Base-by-base conservation (phyloP, 2,797 vertebrate species). In the Myotis vivesi region DNA sequence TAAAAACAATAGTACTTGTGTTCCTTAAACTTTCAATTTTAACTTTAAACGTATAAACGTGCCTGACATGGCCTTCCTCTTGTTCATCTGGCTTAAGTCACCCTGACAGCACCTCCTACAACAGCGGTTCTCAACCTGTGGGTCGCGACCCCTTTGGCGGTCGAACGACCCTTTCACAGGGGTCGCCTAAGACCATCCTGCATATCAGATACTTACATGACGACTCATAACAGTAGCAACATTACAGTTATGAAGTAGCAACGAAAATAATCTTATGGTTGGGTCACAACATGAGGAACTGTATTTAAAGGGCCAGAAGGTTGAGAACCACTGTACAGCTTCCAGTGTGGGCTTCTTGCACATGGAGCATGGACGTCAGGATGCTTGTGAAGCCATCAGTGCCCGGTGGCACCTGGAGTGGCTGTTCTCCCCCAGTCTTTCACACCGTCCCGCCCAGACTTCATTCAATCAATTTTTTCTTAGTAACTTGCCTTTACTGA, bases 1-100 rank as follows among this genome's bases (percentile, higher is more conserved):
- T 44, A 38, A 77, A 69, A 51, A 51, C 36, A 33, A 76, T 10
- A 71, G 10, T 30, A n/a, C 55, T 75, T 64, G 36, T 25, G 16
- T 66, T 73, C 41, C 38, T 76, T 83, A n/a, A 73, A 17, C 23
- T 16, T 46, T 77, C 75, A 51, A 57, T 83, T 72, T 82, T 83
- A 59, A 64, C 25, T 55, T 82, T 59, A 33, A 75, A 44, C 23
- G 33, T 46, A 19, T 11, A 38, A 36, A 11, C 30, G 38, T 55
- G 15, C 28, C 6, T 36, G 12, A 8, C 49, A 22, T 12, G 25
- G 46, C 20, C 8, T 75, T 73, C n/a, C 22, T 73, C 73, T 68
- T 15, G 19, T 62, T 62, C 72, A 44, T 51, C 84, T 38, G 49
- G 46, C 88, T 53, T 44, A 53, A 71, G 68, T 20, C 86, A 13